phyloP scores from a whole-genome alignment of 2,888 invertebrate species.

The Furcula furcula region DNA sequence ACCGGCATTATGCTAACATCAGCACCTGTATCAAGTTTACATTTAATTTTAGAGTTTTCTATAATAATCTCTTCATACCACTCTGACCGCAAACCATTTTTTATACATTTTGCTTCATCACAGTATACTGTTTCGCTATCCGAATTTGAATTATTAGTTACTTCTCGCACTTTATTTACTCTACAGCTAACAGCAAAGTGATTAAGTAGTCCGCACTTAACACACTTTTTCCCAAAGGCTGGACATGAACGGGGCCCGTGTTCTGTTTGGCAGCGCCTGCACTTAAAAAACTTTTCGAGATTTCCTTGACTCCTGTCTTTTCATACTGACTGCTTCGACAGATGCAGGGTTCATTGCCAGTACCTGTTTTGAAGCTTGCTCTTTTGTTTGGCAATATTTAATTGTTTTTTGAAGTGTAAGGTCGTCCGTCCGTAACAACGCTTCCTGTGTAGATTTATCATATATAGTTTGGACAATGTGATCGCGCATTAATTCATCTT shows the following conservation, averaged over 20 bases:
- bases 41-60: conserved; percentile 3
- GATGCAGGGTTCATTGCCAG: neutral
- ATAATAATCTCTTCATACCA: neutral
- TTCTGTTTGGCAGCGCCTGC: neutral
- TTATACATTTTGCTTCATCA: neutral
- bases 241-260: conserved; percentile 1
- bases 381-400: neutral
- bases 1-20: conserved; percentile 15
- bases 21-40: conserved; percentile 14
- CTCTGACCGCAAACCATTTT: neutral
- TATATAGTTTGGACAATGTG: neutral
- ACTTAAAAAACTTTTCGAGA: neutral
- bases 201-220: neutral
- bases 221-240: neutral
- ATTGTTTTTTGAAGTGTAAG: neutral
- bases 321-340: neutral
- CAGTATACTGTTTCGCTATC: neutral
- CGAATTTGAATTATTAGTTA: neutral
- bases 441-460: neutral
- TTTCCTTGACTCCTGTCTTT: neutral
- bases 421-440: neutral
- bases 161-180: neutral
- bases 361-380: neutral
- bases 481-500: neutral
- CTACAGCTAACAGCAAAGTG: neutral